A percentile compares a stretch with the other conserved stretches of the same genome.
These are phyloP conservation scores for Clupea harengus DNA, from an alignment of 2,113 vertebrate genomes.

Conservation along the genomic window DNA sequence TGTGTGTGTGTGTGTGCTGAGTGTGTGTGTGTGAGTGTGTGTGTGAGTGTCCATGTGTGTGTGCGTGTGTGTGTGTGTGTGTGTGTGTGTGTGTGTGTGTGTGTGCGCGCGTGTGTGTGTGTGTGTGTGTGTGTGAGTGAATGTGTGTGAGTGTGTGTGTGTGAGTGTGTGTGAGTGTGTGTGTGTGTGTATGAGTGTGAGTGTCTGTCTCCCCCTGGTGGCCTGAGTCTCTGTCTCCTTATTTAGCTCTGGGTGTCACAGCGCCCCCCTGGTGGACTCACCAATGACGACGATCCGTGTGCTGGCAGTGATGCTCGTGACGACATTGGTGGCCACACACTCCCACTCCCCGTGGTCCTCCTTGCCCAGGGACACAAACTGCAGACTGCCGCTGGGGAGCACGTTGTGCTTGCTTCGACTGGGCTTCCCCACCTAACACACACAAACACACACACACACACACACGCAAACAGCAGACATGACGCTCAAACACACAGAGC, in stretches of 20 bases:
- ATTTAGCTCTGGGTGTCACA: too few relatives aligned
- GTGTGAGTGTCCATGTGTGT: background rate
- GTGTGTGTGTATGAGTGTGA: background rate
- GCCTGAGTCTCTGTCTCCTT: too few relatives aligned
- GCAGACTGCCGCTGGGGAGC: slow-evolving; percentile 92
- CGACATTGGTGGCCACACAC: slow-evolving; percentile 95
- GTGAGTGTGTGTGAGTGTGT: background rate
- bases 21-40: background rate
- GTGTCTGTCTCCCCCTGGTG: background rate
- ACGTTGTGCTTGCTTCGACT: slow-evolving; percentile 98
- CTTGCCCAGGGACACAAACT: slow-evolving; percentile 95
- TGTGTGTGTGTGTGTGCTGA: background rate
- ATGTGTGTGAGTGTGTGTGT: background rate
- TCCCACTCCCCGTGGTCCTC: slow-evolving; percentile 99
- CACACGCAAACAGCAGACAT: slow-evolving; percentile 1
- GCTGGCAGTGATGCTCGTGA: slow-evolving; percentile 99
- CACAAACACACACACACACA: slow-evolving; percentile 28
- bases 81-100: background rate
- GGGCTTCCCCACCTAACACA: slow-evolving; percentile 92
- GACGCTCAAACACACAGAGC: slow-evolving; percentile 28
- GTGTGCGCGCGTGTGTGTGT: background rate
- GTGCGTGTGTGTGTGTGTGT: background rate
- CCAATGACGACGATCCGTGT: slow-evolving; percentile 96
- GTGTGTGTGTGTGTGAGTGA: background rate
- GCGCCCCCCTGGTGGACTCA: slow-evolving; percentile 53